Percentiles rank a stretch among this genome's conserved stretches.
These are phyloP conservation scores for Ligdia adustata DNA, from an alignment of 2,888 invertebrate species.

Conservation along the genomic window DNA sequence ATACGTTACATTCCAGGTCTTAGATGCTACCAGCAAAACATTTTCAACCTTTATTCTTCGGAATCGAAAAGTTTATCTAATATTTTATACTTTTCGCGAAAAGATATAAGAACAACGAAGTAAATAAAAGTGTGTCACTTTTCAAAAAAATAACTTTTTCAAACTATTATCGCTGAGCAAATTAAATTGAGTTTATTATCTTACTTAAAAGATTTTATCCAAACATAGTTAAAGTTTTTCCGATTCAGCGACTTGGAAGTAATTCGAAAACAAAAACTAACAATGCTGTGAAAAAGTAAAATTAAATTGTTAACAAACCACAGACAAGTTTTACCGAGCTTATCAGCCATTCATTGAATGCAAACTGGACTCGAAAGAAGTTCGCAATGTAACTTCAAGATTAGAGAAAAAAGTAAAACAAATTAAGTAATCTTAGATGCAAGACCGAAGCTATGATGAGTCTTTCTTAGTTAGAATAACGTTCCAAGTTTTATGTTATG, in stretches of 20 bases:
- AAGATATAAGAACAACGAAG: too few species aligned
- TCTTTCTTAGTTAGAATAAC: too few species aligned
- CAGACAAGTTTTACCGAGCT: conserved; percentile 2
- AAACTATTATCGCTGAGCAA: too few species aligned
- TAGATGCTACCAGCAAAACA: too few species aligned
- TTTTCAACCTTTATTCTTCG: too few species aligned
- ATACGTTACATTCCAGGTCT: background rate
- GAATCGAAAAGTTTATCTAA: too few species aligned
- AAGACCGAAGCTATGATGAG: too few species aligned
- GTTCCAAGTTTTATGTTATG: too few species aligned
- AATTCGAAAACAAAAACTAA: conserved; percentile 11
- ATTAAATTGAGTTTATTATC: too few species aligned
- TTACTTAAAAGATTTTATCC: background rate
- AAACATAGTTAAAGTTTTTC: background rate
- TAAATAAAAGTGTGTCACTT: too few species aligned
- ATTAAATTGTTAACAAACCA: conserved; percentile 13
- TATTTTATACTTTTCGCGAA: too few species aligned
- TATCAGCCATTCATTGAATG: conserved; percentile 14
- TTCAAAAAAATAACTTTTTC: too few species aligned
- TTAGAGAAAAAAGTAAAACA: background rate
- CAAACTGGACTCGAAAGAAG: conserved; percentile 8
- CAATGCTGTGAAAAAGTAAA: conserved; percentile 6
- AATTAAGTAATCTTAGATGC: background rate
- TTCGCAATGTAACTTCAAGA: conserved; percentile 3
- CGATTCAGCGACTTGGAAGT: conserved; percentile 6